These are phyloP conservation scores for Eumeta japonica DNA, from an alignment of 1,140 invertebrate genomes.

Conservation along the genomic window DNA sequence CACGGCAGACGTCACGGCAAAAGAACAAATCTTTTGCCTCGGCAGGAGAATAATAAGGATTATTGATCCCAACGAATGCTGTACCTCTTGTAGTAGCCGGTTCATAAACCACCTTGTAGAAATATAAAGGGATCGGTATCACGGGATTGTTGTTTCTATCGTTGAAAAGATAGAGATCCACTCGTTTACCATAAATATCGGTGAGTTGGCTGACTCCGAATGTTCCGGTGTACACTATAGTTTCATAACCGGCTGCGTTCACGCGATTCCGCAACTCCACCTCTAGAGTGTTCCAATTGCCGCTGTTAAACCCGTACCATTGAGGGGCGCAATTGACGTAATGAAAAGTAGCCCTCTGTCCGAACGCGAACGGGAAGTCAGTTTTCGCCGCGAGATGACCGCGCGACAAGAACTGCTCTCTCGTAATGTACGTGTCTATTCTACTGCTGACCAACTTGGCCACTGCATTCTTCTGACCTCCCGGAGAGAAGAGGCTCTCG, in stretches of 20 bases:
- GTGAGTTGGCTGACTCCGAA: conserved; percentile 45
- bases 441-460: conserved; percentile 24
- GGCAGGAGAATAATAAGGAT: conserved; percentile 37
- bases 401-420: conserved; percentile 50
- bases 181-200: conserved; percentile 33
- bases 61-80: conserved; percentile 56
- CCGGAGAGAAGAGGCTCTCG: conserved; percentile 28
- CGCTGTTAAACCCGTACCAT: conserved; percentile 66
- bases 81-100: conserved; percentile 34
- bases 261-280: conserved; percentile 44
- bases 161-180: conserved; percentile 47
- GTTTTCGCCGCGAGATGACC: conserved; percentile 69
- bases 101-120: conserved; percentile 58
- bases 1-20: conserved; percentile 34
- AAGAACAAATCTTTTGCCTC: conserved; percentile 33
- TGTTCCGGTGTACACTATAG: conserved; percentile 57
- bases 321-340: conserved; percentile 67
- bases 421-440: conserved; percentile 26
- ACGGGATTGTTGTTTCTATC: conserved; percentile 37
- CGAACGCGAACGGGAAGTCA: conserved; percentile 64
- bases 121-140: conserved; percentile 52
- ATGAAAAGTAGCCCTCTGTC: conserved; percentile 66
- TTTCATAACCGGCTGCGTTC: conserved; percentile 28
- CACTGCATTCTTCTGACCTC: conserved; percentile 27
- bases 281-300: conserved; percentile 63